Evolutionary conservation across 2,888 invertebrate species (phyloP), one percentile per base, ranked within the genome.

Genomic region (Seladonia tumulorum): DNA sequence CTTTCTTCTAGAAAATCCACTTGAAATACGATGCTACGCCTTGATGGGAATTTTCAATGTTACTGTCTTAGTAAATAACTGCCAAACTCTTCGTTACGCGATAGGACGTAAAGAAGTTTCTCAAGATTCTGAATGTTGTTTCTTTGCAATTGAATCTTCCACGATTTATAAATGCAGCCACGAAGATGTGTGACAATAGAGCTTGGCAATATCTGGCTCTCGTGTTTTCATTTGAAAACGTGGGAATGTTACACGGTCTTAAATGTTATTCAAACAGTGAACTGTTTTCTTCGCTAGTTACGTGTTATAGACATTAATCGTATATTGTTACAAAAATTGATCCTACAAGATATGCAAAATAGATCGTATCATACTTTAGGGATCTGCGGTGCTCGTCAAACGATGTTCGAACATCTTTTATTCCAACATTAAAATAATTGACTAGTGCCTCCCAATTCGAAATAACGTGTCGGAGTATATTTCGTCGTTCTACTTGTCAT

Each of bases 271-370:
- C 49, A 4, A 49, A 35, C 68, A 66, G 53, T 42, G 68, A 66
- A 53, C 47, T 42, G 70, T 70, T 70, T 53, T 53, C 77, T 53
- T 68, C 47, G 29, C 29, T n/a, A 76, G 39, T 25, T 53, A 53
- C 42, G 12, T 25, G 25, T 49, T 77, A 53, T 53, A 68, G 22
- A 70, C 14, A n/a, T 70, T 70, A 70, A 70, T 70, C 22, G 42
- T 70, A n/a, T 42, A 70, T 70, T 70, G 70, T 70, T 77, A 25
- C 53, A 57, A 53, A 53, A 77, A 76, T 42, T 42, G n/a, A 77
- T 49, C n/a, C 42, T 70, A 42, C 70, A 70, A 14, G n/a, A 42
- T 42, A 42, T 14, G 42, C 42, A n/a, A 68, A 70, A 70, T 42
- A 42, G 70, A n/a, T 70, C 12, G 70, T 42, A 42, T 70, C 70